Percentiles rank a stretch among this genome's conserved stretches.
Evolutionary conservation across 2,888 invertebrate genomes (phyloP).

Genomic region (Arrhopalites spinosus): DNA sequence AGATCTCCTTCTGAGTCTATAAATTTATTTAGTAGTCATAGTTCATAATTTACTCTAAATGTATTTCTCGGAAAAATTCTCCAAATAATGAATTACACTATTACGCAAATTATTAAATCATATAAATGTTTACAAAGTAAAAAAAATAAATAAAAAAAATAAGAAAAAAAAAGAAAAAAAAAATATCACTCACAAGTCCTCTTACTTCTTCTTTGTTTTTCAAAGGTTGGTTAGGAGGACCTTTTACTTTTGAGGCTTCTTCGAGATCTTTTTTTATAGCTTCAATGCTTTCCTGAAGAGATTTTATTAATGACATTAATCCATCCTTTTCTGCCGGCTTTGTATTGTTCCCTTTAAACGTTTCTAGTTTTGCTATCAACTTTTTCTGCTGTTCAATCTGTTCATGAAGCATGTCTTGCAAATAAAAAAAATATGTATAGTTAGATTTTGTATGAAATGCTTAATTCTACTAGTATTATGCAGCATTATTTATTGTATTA

Average conservation of each 20-base stretch:
- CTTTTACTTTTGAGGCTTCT: constrained; percentile 57
- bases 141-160: neutral
- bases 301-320: constrained; percentile 79
- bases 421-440: too few species aligned
- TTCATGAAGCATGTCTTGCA: constrained; percentile 83
- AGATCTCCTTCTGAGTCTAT: constrained; percentile 78
- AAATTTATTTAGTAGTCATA: neutral
- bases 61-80: neutral
- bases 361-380: constrained; percentile 80
- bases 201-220: constrained; percentile 74
- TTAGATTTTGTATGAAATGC: too few species aligned
- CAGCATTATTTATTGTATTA: too few species aligned
- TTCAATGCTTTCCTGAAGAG: constrained; percentile 82
- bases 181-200: constrained; percentile 27
- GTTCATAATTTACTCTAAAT: neutral
- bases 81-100: too few species aligned
- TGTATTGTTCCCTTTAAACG: constrained; percentile 62
- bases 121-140: neutral
- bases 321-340: constrained; percentile 68
- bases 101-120: constrained; percentile 1
- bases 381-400: constrained; percentile 86
- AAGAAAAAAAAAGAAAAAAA: neutral
- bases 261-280: constrained; percentile 72
- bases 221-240: constrained; percentile 58
- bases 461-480: too few species aligned